Conservation (phyloP, 37 sponge, comb jelly and placozoan genomes). For the Diacarnus erythraeanus region DNA sequence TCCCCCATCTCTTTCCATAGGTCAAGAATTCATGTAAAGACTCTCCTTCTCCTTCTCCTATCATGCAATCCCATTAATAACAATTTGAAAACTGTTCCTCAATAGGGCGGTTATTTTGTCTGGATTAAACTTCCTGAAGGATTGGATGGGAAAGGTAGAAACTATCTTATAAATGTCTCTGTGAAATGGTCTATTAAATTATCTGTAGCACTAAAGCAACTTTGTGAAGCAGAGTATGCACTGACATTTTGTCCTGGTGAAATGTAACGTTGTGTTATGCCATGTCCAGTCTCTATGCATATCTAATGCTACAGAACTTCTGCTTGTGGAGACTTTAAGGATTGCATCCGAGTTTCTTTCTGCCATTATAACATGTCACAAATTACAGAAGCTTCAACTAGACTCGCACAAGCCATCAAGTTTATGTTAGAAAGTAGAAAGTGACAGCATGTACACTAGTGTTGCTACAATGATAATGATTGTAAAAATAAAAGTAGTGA, state of each 20-base stretch:
- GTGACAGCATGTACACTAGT: not conserved
- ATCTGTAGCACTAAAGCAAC: conserved; percentile 24
- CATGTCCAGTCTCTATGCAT: not conserved
- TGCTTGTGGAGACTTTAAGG: conserved; percentile 18
- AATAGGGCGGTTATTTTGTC: conserved; percentile 76
- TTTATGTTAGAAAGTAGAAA: not conserved
- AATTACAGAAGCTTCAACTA: conserved; percentile 14
- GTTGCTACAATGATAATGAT: not conserved
- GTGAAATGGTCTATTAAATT: no score
- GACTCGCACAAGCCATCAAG: conserved; percentile 29
- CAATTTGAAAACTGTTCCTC: no score
- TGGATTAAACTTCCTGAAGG: conserved; percentile 66
- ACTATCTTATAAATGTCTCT: not conserved
- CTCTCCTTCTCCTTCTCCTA: not conserved
- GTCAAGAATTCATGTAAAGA: not conserved
- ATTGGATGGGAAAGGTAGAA: conserved; percentile 42
- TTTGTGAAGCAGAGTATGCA: conserved; percentile 19
- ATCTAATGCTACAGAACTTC: conserved; percentile 21
- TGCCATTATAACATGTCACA: conserved; percentile 35
- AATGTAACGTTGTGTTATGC: conserved; percentile 5
- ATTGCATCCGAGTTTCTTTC: conserved; percentile 52
- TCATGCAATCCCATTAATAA: no score
- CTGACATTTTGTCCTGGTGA: conserved; percentile 22
- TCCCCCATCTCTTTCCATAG: no score
- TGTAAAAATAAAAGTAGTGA: not conserved